Base-by-base conservation (phyloP, 64 coral and sea anemone genomes). In the Pocillopora verrucosa region DNA sequence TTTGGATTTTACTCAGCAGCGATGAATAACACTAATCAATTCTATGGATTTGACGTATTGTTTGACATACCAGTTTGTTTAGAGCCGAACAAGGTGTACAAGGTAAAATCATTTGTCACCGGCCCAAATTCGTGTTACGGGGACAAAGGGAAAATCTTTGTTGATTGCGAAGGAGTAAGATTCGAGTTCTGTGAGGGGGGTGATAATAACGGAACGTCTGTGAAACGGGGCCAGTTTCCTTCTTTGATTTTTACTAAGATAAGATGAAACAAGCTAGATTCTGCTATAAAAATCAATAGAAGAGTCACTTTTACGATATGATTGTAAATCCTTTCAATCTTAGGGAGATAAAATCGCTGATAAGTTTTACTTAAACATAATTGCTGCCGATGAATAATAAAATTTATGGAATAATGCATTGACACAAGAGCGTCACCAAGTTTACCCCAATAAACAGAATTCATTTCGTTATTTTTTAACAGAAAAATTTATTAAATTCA, bases 1-100 rank as follows among this genome's bases (percentile, higher is more conserved):
- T 4, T 7, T 51, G 41, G 41, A 73, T 30, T 13, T 1, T 26
- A 26, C 77, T 11, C 9, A 11, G 57, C 37, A 79, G 15, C 26
- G 25, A 79, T 19, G 26, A 2, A 30, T 24, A 57, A 51, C 22
- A 0, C 56, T 13, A 9, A 20, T 36, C 30, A 5, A 17, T 60
- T 59, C 58, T 79, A 59, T 79, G 77, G 57, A 1, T 79, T 79
- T 79, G 77, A 79, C 1, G 57, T 79, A 17, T 79, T 79, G 56
- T 79, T 79, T 59, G 9, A 79, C 7, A 0, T n/a, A 59, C 77
- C 77, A 1, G 22, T 79, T 25, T 0, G 15, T n/a, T 26, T 79
- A 59, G 19, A 79, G 16, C 9, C 5, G 30, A 12, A n/a, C 2
- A 79, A 25, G 4, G 9, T 11, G 11, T 79, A 79, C 19, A n/a